phyloP scores from a whole-genome alignment of 2,888 invertebrate genomes.

The Pristionchus maxplancki region DNA sequence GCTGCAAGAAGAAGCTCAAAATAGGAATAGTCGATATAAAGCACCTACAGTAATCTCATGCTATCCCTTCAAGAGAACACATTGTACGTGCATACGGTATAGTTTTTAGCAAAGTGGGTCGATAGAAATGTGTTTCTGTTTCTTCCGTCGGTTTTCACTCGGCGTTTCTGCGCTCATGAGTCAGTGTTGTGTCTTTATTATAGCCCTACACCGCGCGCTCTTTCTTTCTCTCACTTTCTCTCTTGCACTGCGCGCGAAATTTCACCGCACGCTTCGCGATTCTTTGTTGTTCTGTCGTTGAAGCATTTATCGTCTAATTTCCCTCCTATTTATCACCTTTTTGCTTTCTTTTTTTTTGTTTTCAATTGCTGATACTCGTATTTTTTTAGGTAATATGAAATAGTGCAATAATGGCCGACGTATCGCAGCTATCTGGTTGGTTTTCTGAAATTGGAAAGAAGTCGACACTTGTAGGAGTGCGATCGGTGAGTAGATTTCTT shows the following conservation, averaged over 20 bases:
- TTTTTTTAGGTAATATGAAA: background rate
- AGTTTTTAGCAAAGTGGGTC: background rate
- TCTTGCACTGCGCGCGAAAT: constrained; percentile 24
- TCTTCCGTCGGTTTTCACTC: background rate
- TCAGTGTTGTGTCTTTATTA: background rate
- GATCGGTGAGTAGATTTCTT: background rate
- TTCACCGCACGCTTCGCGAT: constrained; percentile 16
- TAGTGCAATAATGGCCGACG: constrained; percentile 6
- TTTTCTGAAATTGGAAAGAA: background rate
- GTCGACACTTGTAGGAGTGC: background rate
- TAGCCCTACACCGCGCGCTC: background rate
- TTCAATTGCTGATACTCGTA: background rate
- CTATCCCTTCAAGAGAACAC: background rate
- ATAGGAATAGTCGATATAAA: background rate
- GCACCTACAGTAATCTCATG: background rate
- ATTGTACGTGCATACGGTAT: background rate
- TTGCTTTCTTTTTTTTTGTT: background rate
- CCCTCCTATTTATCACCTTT: background rate
- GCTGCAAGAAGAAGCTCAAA: background rate
- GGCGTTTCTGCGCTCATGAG: background rate
- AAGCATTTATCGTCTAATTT: background rate
- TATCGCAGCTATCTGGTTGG: background rate
- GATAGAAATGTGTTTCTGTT: background rate
- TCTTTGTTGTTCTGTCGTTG: background rate
- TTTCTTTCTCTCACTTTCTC: constrained; percentile 15